Base-by-base conservation (phyloP, 2,797 vertebrate species). In the Lacerta bilineata region DNA sequence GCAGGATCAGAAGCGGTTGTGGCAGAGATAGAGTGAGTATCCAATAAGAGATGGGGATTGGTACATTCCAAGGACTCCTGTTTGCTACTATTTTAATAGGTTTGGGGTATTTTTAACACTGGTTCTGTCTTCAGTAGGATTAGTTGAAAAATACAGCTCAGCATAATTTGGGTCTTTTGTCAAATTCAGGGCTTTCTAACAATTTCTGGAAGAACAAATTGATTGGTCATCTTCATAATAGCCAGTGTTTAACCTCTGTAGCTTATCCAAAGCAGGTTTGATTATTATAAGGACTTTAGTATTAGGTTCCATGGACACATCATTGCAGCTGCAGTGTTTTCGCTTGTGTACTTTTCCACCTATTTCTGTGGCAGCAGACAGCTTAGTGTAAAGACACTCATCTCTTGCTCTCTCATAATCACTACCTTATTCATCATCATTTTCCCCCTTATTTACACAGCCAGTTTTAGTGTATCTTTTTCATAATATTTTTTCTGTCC, bases 191-290 rank as follows among this genome's bases (percentile, higher is more conserved):
- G 36, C 36, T 50, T 88, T 74, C 27, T 25, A 36, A 1, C 0
- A 1, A 86, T 1, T n/a, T 84, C 1, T 11, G 69, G 41, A 9
- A 86, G 46, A 46, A 83, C 8, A 29, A 9, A 46, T 18, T n/a
- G 17, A 0, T 0, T 18, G n/a, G 17, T 85, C 36, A 39, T 78
- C 36, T 43, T 46, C 68, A 83, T 36, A 46, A 66, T 76, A 59
- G 29, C 18, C 77, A 72, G 7, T 55, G 33, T 41, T 55, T 76
- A 36, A 72, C 33, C 83, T 27, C 23, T 29, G 20, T 29, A 43
- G 11, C 41, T 64, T 87, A 33, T 20, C 59, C 8, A 36, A 76
- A 36, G 23, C 71, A 66, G 39, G 61, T 68, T 50, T 77, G 71
- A 80, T 79, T 13, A 69, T 55, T 55, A 55, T 80, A 66, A 39